A percentile compares a stretch with the other conserved stretches of the same genome.
phyloP scores from a whole-genome alignment of 2,797 vertebrate genomes.

The Protonibea diacanthus region DNA sequence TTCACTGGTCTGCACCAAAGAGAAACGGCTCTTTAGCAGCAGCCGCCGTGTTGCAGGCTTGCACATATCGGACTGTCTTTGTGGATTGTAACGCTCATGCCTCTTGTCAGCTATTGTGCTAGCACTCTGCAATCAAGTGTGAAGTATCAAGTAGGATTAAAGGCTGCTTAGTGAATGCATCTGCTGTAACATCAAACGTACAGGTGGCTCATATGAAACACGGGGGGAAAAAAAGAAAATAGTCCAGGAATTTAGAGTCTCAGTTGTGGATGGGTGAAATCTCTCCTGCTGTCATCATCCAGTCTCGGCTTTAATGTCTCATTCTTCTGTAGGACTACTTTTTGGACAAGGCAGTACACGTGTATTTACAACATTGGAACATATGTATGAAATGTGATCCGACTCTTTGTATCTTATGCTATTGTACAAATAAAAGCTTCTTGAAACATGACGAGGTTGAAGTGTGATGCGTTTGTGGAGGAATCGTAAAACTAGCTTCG shows the following conservation, averaged over 20 bases:
- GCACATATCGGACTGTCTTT: conserved; percentile 36
- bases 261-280: no score
- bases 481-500: background rate
- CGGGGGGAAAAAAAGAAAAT: background rate
- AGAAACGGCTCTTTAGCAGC: conserved; percentile 39
- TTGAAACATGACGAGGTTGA: conserved; percentile 36
- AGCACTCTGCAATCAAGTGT: conserved; percentile 23
- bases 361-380: conserved; percentile 65
- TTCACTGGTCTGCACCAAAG: conserved; percentile 41
- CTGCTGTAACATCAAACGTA: background rate
- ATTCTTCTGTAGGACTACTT: conserved; percentile 28
- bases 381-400: conserved; percentile 69
- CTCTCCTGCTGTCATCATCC: conserved; percentile 8
- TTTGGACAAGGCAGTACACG: conserved; percentile 17
- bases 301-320: conserved; percentile 29
- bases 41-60: conserved; percentile 22
- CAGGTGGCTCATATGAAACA: conserved; percentile 11
- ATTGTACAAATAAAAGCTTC: conserved; percentile 84
- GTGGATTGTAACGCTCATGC: conserved; percentile 42
- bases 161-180: conserved; percentile 29
- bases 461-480: background rate
- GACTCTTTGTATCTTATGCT: conserved; percentile 84
- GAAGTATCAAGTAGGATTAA: conserved; percentile 32
- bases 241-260: background rate
- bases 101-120: conserved; percentile 29